These are phyloP conservation scores for Odobenus rosmarus DNA, from an alignment of 2,113 vertebrate species.

Conservation along the genomic window DNA sequence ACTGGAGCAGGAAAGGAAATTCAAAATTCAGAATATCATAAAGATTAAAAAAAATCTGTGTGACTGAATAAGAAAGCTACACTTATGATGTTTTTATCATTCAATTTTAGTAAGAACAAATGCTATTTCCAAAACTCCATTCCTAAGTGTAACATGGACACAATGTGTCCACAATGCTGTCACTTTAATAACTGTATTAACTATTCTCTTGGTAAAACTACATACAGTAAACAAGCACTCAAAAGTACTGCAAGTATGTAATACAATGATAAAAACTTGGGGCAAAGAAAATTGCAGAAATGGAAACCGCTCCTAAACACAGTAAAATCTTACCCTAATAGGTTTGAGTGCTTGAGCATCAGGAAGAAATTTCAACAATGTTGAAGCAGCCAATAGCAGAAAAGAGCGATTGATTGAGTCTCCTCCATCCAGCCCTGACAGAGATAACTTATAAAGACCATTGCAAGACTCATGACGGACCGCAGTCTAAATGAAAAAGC, in stretches of 20 bases:
- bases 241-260: not conserved
- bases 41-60: not conserved
- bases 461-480: constrained; percentile 98
- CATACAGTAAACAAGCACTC: not conserved
- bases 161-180: not conserved
- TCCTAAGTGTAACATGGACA: not conserved
- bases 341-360: constrained; percentile 98
- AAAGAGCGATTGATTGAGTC: constrained; percentile 99
- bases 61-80: not conserved
- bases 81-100: constrained; percentile 2
- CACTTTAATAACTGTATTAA: not conserved
- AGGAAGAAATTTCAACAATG: constrained; percentile 97
- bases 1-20: not conserved
- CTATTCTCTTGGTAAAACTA: not conserved
- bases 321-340: constrained; percentile 87
- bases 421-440: constrained; percentile 96
- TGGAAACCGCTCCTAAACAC: not conserved
- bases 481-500: constrained; percentile 88
- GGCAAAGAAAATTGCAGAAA: constrained; percentile 1
- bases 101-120: constrained; percentile 11
- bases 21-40: not conserved
- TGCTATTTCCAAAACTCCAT: not conserved
- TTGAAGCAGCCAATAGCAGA: constrained; percentile 96
- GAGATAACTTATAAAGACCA: constrained; percentile 97
- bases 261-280: not conserved